Evolutionary conservation across 2,797 vertebrate species (phyloP), one percentile per base, ranked within the genome.

Genomic region (Morus bassanus): DNA sequence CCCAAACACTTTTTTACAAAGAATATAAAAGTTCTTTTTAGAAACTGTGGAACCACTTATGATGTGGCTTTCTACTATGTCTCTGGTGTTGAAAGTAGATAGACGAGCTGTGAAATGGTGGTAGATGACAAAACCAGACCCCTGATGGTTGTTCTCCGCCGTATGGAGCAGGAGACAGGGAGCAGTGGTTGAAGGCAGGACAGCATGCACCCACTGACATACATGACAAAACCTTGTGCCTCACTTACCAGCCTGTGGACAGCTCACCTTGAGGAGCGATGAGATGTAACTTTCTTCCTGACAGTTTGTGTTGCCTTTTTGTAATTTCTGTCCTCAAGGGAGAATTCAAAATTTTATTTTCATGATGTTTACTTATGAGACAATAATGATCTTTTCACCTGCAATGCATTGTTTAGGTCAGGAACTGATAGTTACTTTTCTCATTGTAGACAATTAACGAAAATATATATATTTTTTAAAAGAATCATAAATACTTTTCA

Each of bases 151-250:
- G 19, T 12, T 78, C 22, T 57, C 46, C 21, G n/a, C 10, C 3
- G 4, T 9, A 31, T 0, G 0, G 30, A 69, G 30, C 19, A 69
- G 77, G 31, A 70, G 25, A 18, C 0, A 1, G 6, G 19, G 33
- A 76, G 35, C 13, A 70, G 10, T 9, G 33, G 21, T n/a, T 51
- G 48, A 61, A 81, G 57, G 37, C 11, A 80, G 27, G 57, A n/a
- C n/a, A 77, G 25, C 7, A 27, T 8, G 11, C 9, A 56, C 18
- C 11, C 17, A 2, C 18, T 33, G 43, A 35, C 9, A 61, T 21
- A 43, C 2, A 2, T 10, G 25, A 81, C 31, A 89, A 75, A 69
- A 50, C 22, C 7, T 46, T 4, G 0, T 69, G 30, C 51, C 51
- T 84, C 61, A 7, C n/a, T 70, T 37, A 68, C 18, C 21, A 51